These are phyloP conservation scores for Drosophila picticornis DNA, from an alignment of 2,888 invertebrate species.

Conservation along the genomic window DNA sequence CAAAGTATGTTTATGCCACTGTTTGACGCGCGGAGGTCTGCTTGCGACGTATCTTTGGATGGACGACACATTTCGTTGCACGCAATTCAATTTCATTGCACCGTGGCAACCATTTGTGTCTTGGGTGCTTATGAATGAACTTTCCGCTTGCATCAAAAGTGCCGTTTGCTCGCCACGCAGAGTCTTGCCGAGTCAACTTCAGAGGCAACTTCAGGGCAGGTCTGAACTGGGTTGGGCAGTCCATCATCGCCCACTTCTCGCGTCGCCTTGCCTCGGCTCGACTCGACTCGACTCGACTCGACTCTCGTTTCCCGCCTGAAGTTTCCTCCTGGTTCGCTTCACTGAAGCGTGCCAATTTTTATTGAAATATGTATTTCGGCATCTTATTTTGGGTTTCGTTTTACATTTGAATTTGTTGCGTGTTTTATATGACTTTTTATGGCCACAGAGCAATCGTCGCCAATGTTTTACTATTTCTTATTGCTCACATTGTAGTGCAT, in stretches of 20 bases:
- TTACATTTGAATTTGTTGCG: conserved; percentile 49
- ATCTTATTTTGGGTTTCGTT: conserved; percentile 48
- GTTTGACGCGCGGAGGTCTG: conserved; percentile 25
- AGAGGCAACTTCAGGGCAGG: conserved; percentile 32
- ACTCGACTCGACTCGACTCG: conserved; percentile 13
- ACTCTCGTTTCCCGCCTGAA: conserved; percentile 9
- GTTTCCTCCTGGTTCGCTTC: conserved; percentile 62
- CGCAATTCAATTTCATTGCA: conserved; percentile 73
- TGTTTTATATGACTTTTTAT: conserved; percentile 44
- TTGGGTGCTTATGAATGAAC: conserved; percentile 67
- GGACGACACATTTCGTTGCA: conserved; percentile 56
- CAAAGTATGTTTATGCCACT: conserved; percentile 59
- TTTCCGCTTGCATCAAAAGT: conserved; percentile 58
- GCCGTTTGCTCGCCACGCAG: conserved; percentile 53
- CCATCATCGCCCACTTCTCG: conserved; percentile 68
- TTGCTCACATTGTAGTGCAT: conserved; percentile 9
- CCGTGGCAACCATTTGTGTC: conserved; percentile 54
- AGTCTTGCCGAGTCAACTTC: conserved; percentile 1
- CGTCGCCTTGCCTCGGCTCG: conserved; percentile 11
- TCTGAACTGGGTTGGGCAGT: conserved; percentile 60
- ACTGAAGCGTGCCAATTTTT: conserved; percentile 76
- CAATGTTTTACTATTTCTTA: conserved; percentile 15
- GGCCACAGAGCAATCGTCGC: conserved; percentile 23
- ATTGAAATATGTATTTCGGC: conserved; percentile 71
- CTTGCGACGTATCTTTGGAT: conserved; percentile 9